Base-by-base conservation (phyloP, 2,113 vertebrate genomes). In the Chauna torquata region DNA sequence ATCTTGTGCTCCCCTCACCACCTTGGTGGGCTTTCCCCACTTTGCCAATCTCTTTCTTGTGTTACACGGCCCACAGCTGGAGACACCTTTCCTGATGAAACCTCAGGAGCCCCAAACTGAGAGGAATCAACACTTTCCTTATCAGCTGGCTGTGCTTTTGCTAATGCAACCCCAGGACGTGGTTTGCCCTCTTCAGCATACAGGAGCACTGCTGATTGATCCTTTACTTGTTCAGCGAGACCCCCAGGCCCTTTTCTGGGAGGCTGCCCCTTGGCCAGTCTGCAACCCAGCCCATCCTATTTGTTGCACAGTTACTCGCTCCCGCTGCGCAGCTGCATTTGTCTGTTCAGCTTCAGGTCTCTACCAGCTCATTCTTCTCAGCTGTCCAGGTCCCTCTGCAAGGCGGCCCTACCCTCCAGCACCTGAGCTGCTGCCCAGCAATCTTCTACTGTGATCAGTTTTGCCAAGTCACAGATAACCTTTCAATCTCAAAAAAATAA, bases 201-300 rank as follows among this genome's bases (percentile, higher is more conserved):
- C 0, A 6, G 59, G 42, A 72, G 11, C 65, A 55, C 47, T 87
- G 83, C 72, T 83, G 42, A 69, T 17, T 69, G 57, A 52, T 7
- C 13, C 16, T 40, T 0, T 0, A 15, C 27, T 47, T 76, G 32
- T 4, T 44, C 42, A 45, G 28, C 12, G 11, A 28, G 28, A 66
- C 15, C 12, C 42, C 64, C 54, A 32, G 12, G 18, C 9, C 12
- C 40, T 32, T 22, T 66, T 66, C 40, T 44, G 19, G 12, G 32
- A 44, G 30, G 42, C 64, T 22, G 18, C 64, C 44, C 40, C 52
- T 34, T 62, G 52, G 52, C 40, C 42, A 45, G 32, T 15, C 17
- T 65, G 36, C n/a, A 74, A 28, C 42, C 42, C 30, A 66, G 28
- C 42, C 64, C 4, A 2, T 30, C 4, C 12, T 30, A 10, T 14